Evolutionary conservation across 2,113 vertebrate genomes (phyloP).

Genomic region (Mastomys natalensis): DNA sequence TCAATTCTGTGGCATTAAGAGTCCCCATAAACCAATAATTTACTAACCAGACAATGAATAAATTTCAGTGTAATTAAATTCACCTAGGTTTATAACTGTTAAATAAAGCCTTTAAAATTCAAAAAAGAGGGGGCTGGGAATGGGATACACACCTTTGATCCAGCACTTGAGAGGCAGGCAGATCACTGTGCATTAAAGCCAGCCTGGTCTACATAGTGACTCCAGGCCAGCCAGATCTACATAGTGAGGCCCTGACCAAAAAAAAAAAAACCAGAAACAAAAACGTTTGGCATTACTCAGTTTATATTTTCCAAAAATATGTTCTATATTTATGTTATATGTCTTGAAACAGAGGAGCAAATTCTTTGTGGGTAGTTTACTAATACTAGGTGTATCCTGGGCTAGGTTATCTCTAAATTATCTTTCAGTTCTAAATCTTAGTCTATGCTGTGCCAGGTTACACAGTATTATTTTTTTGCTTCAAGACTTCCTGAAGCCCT

Average conservation of each 20-base stretch:
- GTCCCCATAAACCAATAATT: constrained; percentile 8
- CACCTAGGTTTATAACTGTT: constrained; percentile 12
- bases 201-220: neutral
- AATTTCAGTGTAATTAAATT: constrained; percentile 58
- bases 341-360: neutral
- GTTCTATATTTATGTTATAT: neutral
- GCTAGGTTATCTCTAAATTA: neutral
- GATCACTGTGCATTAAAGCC: neutral
- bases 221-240: neutral
- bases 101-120: neutral
- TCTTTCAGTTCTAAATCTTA: neutral
- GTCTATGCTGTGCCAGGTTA: neutral
- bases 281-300: neutral
- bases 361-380: constrained; percentile 3
- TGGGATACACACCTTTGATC: neutral
- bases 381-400: constrained; percentile 3
- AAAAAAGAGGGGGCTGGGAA: neutral
- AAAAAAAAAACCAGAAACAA: neutral
- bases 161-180: neutral
- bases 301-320: constrained; percentile 55
- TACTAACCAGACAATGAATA: neutral
- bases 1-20: constrained; percentile 52
- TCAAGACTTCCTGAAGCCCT: constrained; percentile 46
- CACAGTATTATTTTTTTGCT: neutral
- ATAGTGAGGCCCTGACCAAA: neutral